phyloP scores from a whole-genome alignment of 2,797 vertebrate genomes.

The Lepilemur septentrionalis region DNA sequence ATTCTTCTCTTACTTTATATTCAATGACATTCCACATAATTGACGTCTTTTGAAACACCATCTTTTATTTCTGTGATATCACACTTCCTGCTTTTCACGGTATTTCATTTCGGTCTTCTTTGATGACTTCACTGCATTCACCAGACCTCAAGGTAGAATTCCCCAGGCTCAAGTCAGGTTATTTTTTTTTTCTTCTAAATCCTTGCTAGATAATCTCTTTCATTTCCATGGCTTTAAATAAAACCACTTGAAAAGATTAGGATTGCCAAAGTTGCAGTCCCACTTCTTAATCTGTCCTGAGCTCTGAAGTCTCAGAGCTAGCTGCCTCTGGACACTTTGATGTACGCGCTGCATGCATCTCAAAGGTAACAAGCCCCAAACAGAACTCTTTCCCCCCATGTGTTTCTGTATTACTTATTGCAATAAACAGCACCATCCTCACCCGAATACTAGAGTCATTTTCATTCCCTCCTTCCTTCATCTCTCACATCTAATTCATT shows the following conservation, averaged over 20 bases:
- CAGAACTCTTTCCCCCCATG: neutral
- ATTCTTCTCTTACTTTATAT: neutral
- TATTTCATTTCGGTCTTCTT: neutral
- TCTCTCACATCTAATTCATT: neutral
- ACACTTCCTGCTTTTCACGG: rapidly evolving
- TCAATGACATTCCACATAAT: too few species aligned
- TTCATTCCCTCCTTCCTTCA: neutral
- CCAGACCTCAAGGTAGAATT: neutral
- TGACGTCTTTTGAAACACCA: neutral
- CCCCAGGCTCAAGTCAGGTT: neutral
- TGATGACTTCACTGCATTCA: neutral
- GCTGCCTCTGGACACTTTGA: neutral
- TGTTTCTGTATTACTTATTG: neutral
- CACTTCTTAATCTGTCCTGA: neutral
- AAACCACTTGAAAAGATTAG: neutral
- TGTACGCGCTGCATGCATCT: rapidly evolving
- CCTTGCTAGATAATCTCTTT: neutral
- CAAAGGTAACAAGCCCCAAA: neutral
- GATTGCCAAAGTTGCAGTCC: neutral
- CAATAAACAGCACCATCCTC: neutral
- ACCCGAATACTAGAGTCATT: neutral
- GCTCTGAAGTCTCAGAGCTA: neutral
- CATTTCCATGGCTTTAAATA: neutral
- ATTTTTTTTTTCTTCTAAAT: neutral
- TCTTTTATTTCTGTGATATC: neutral